Percentiles rank a stretch among this genome's conserved stretches.
phyloP scores from a whole-genome alignment of 2,888 invertebrate species.

The Gandaritis pyraliata region DNA sequence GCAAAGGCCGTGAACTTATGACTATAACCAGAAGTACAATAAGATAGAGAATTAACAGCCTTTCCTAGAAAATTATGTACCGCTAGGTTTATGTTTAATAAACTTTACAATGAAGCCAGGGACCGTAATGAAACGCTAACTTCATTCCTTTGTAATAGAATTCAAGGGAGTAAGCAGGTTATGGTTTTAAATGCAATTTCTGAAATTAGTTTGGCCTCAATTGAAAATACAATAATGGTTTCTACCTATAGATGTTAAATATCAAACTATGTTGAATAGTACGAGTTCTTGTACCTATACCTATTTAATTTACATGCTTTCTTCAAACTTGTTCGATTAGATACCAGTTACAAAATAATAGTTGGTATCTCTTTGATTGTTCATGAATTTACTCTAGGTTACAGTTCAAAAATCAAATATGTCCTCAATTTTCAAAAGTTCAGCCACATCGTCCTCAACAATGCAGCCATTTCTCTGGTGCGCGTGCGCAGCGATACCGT shows the following conservation, averaged over 20 bases:
- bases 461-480: constrained; percentile 35
- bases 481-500: constrained; percentile 27
- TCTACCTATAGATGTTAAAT: constrained; percentile 4
- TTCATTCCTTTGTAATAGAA: constrained; percentile 22
- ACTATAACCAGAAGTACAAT: constrained; percentile 18
- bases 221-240: constrained; percentile 5
- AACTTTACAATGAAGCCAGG: constrained; percentile 23
- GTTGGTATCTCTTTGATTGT: no score
- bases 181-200: constrained; percentile 19
- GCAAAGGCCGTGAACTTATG: constrained; percentile 22
- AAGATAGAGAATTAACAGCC: constrained; percentile 19
- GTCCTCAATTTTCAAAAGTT: constrained; percentile 22
- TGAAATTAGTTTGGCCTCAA: constrained; percentile 14
- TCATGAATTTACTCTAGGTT: neutral
- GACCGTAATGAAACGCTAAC: constrained; percentile 20
- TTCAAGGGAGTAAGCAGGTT: constrained; percentile 17
- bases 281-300: neutral
- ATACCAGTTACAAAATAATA: neutral
- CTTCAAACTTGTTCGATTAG: no score
- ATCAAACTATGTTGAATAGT: neutral
- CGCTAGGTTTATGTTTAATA: constrained; percentile 27
- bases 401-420: neutral
- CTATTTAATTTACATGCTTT: no score
- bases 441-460: constrained; percentile 29
- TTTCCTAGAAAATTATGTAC: constrained; percentile 24